phyloP scores from a whole-genome alignment of 2,888 invertebrate genomes.

The Tipula lateralis region DNA sequence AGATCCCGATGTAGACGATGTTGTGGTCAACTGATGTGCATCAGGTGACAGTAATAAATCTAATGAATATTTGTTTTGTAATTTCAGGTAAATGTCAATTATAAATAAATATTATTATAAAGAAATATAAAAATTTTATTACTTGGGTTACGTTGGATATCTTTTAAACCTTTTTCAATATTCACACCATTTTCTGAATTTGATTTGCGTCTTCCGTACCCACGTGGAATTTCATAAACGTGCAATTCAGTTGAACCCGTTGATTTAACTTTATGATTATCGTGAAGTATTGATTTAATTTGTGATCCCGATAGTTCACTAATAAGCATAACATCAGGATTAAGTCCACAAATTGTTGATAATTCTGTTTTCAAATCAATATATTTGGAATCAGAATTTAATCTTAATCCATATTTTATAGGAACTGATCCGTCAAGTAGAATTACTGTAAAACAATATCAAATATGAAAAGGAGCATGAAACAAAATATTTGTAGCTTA shows the following conservation, averaged over 20 bases:
- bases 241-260: constrained; percentile 56
- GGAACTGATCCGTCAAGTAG: constrained; percentile 78
- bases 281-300: constrained; percentile 57
- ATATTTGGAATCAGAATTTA: constrained; percentile 78
- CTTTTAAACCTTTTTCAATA: constrained; percentile 48
- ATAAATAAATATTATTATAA: too few relatives aligned
- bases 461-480: too few relatives aligned
- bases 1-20: constrained; percentile 32
- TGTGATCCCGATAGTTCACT: constrained; percentile 68
- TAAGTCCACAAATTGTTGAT: constrained; percentile 58
- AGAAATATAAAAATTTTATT: not conserved
- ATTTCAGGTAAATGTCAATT: too few relatives aligned
- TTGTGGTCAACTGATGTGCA: constrained; percentile 35
- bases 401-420: constrained; percentile 74
- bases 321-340: constrained; percentile 59
- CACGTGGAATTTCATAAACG: constrained; percentile 64
- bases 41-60: constrained; percentile 38
- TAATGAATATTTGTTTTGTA: too few relatives aligned
- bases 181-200: constrained; percentile 45
- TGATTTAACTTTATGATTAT: constrained; percentile 53
- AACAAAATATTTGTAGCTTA: too few relatives aligned
- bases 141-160: constrained; percentile 49
- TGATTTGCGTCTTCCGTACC: constrained; percentile 42
- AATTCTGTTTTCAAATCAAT: constrained; percentile 69
- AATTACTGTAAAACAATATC: constrained; percentile 57